Evolutionary conservation across 2,888 invertebrate genomes (phyloP).

Genomic region (Glaucopsyche alexis): DNA sequence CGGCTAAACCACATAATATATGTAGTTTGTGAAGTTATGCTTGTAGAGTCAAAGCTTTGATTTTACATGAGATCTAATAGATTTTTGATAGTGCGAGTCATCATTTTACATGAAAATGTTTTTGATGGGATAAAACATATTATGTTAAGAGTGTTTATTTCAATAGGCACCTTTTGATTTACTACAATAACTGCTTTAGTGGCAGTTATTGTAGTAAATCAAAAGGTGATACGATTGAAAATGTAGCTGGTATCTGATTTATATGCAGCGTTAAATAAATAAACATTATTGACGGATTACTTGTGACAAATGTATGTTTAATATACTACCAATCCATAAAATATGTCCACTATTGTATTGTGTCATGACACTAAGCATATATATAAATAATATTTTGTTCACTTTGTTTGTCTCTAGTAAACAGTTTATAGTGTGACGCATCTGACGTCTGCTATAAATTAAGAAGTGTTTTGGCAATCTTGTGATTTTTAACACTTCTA

Average conservation of each 20-base stretch:
- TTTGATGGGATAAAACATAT: too few relatives aligned
- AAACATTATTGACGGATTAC: constrained; percentile 10
- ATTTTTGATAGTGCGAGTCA: too few relatives aligned
- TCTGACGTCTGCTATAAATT: constrained; percentile 8
- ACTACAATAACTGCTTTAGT: too few relatives aligned
- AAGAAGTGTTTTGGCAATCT: neutral
- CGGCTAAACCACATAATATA: too few relatives aligned
- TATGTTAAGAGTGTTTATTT: too few relatives aligned
- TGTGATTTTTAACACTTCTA: neutral
- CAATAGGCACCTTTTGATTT: too few relatives aligned
- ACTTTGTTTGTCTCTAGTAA: constrained; percentile 8
- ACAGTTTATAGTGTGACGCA: neutral
- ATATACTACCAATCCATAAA: constrained; percentile 10
- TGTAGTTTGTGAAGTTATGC: too few relatives aligned
- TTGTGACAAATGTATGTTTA: constrained; percentile 3
- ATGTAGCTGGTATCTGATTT: neutral
- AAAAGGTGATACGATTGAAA: too few relatives aligned
- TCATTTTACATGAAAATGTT: too few relatives aligned
- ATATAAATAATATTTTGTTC: constrained; percentile 19
- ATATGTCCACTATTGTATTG: neutral
- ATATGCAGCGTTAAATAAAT: neutral
- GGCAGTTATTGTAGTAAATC: too few relatives aligned
- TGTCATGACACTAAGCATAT: neutral
- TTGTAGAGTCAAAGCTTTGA: too few relatives aligned
- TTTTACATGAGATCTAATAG: too few relatives aligned